Conservation (phyloP, 2,113 vertebrate genomes). For the Struthio camelus region DNA sequence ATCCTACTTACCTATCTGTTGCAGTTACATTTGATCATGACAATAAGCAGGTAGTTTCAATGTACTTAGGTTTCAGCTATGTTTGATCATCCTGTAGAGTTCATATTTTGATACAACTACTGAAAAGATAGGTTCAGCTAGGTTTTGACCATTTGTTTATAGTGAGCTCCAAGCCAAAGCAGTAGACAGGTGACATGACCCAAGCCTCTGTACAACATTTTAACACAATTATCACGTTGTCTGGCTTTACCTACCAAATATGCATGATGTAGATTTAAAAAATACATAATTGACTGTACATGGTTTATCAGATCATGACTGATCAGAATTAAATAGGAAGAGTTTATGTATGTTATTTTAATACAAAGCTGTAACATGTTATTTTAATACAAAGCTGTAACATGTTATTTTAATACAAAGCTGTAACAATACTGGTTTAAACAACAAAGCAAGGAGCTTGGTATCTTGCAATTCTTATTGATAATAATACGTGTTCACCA, state of each 20-base stretch:
- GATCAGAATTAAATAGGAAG: background rate
- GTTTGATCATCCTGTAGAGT: background rate
- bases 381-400: background rate
- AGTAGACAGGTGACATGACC: background rate
- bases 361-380: background rate
- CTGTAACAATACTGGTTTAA: background rate
- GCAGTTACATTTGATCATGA: background rate
- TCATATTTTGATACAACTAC: background rate
- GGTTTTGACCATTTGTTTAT: background rate
- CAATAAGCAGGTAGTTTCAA: background rate
- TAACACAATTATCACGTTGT: background rate
- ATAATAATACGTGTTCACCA: background rate
- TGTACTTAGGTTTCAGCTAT: background rate
- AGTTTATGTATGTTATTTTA: background rate
- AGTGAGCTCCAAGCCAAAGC: background rate
- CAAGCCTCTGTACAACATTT: rapidly evolving
- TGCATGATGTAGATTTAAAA: background rate
- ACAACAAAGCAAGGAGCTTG: background rate
- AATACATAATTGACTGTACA: rapidly evolving
- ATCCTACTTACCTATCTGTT: background rate
- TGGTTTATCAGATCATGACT: background rate
- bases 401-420: background rate
- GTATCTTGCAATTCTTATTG: background rate
- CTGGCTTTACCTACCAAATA: background rate
- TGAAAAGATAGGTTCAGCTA: background rate